These are phyloP conservation scores for Danio choprae DNA, from an alignment of 2,797 vertebrate genomes.

Conservation along the genomic window DNA sequence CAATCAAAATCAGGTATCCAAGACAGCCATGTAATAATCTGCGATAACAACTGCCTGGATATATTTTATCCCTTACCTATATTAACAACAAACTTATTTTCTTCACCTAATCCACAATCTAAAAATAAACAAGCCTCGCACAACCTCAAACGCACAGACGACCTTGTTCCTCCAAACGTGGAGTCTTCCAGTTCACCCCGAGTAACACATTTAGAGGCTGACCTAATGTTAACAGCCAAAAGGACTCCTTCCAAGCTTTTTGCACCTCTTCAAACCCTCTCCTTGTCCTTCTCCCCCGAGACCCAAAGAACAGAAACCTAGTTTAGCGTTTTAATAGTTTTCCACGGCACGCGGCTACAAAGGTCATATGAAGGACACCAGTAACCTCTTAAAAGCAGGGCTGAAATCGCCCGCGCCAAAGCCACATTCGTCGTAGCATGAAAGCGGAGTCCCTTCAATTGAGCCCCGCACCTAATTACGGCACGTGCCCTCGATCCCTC, in stretches of 20 bases:
- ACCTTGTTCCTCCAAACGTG: conserved; percentile 31
- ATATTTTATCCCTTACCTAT: too few species aligned
- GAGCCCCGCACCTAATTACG: conserved; percentile 22
- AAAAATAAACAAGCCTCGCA: background rate
- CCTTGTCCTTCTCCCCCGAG: conserved; percentile 31
- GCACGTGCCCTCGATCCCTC: conserved; percentile 34
- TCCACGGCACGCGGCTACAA: conserved; percentile 38
- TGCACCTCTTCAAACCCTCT: conserved; percentile 57
- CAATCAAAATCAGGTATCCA: too few species aligned
- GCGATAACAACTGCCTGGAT: too few species aligned
- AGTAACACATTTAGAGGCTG: conserved; percentile 39
- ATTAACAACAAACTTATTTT: too few species aligned
- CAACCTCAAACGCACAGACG: background rate
- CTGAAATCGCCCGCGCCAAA: background rate
- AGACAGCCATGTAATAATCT: too few species aligned
- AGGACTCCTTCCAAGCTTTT: conserved; percentile 47
- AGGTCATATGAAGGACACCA: conserved; percentile 49
- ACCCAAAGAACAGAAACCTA: conserved; percentile 54
- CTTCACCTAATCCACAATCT: background rate
- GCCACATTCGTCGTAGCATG: background rate
- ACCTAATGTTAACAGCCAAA: conserved; percentile 50
- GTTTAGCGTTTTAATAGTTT: conserved; percentile 58
- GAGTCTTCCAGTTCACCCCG: conserved; percentile 28
- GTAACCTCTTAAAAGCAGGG: conserved; percentile 25
- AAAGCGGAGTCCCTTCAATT: conserved; percentile 20